phyloP scores from a whole-genome alignment of 2,113 vertebrate genomes.

The Malurus cyaneus region DNA sequence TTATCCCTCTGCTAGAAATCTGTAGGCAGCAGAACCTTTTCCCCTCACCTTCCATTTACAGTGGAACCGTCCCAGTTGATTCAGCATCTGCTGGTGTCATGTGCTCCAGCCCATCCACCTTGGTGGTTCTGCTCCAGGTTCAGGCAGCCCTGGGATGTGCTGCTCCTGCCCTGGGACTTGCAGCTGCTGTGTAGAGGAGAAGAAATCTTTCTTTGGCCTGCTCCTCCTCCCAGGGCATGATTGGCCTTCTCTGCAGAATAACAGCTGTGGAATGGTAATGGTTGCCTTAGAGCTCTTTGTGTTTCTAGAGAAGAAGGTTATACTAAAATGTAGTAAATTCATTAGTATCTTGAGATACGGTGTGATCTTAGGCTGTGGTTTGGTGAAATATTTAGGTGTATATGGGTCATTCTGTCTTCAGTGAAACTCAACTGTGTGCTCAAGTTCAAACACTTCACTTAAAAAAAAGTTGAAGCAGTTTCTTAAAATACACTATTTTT shows the following conservation, averaged over 20 bases:
- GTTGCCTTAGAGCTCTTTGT: not conserved
- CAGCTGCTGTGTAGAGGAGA: not conserved
- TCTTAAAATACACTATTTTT: not conserved
- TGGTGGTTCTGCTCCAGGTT: not conserved
- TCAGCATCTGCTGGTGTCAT: not conserved
- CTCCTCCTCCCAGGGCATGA: not conserved
- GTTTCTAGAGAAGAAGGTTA: not conserved
- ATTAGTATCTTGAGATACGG: not conserved
- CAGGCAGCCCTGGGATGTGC: not conserved
- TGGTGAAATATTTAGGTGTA: not conserved
- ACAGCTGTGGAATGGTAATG: not conserved
- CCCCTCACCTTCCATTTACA: not conserved
- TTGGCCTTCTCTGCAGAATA: not conserved
- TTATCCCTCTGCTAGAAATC: accelerated
- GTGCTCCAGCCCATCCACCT: not conserved
- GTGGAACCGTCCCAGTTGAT: not conserved
- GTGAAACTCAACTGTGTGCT: not conserved
- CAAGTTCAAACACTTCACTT: not conserved
- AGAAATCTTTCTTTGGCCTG: not conserved
- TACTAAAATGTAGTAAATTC: not conserved
- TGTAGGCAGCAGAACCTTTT: not conserved
- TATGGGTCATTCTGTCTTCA: not conserved
- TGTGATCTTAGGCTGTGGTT: not conserved
- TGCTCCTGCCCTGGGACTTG: not conserved
- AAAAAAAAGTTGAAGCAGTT: not conserved